Base-by-base conservation (phyloP, 2,797 vertebrate species). In the Acropternis orthonyx region DNA sequence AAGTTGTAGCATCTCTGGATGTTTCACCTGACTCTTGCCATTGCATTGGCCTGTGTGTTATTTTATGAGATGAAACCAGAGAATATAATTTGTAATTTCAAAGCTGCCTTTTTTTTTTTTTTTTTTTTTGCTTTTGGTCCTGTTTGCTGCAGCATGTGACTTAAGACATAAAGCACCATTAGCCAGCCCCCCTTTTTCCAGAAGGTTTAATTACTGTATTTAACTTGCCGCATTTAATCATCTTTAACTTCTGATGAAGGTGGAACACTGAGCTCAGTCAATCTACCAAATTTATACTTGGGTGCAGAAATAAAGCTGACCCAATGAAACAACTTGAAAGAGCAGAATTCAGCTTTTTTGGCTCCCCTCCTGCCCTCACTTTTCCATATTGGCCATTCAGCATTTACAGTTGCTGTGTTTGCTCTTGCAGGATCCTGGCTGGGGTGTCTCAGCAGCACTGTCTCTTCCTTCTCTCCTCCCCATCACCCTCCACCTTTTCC, bases 311-410 rank as follows among this genome's bases (percentile, higher is more conserved):
- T 65, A 67, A 92, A 92, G 87, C 92, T 86, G 88, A 88, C 48
- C 79, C 74, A 67, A 76, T 0, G 0, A 88, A 94, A 84, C 51
- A 78, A 37, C 20, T 61, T 44, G 17, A 69, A 92, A 89, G 68
- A 82, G 56, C 65, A 83, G 68, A 80, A 81, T 92, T 92, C 49
- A 88, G 76, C 69, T 52, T 67, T 86, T 92, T 86, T 91, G 89
- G 82, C 85, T 92, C 19, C 15, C 9, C 6, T 86, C 24, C 67
- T 74, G 30, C 67, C 75, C 82, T 87, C 28, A 18, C 79, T 94
- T 88, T 84, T 59, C 72, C 0, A 0, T 21, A 17, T 3, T 74
- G 73, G 39, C 69, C 62, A 44, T 89, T 86, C 89, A 96, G 91
- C 89, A 73, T 69, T 90, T 95, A 49, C 62, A 84, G 44, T 54